Evolutionary conservation across 1,140 invertebrate species (phyloP), one percentile per base, ranked within the genome.

Genomic region (Triops cancriformis): DNA sequence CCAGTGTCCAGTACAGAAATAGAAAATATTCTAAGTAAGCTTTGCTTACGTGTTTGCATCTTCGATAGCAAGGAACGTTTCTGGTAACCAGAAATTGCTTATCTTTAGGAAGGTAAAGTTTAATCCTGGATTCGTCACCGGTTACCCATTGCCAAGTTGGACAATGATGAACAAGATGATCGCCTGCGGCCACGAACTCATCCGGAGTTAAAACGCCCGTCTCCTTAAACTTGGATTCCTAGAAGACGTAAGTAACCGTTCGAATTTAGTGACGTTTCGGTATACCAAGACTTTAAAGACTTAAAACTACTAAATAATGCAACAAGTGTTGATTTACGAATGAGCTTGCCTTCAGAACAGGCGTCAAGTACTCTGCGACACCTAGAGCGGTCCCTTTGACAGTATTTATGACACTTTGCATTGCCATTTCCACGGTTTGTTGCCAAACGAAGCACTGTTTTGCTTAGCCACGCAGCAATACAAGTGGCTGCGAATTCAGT

Each of bases 151-250:
- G 94, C 98, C 98, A 99, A 1, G 98, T 99, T 0, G 98, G 98
- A 85, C 97, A 99, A 85, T 99, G 97, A 86, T 99, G 97, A 0
- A 99, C 97, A 26, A 99, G 85, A 85, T 99, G 97, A 85, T 99
- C 98, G 5, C 98, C 98, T 76, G 97, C 97, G 74, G 93, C 94
- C 1, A 99, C 91, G 90, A 98, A 99, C 86, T 98, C 92, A 83
- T 94, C 92, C 0, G 93, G 93, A n/a, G 98, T 99, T 11, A 99
- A 85, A 0, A 99, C 96, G 64, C 98, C 98, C 73, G 97, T 99
- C 86, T 99, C 98, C 81, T 93, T 91, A 85, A 99, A 99, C 85
- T 98, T 99, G 9, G 97, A 98, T 86, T 99, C 96, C 94, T 98
- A 76, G n/a, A 80, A 83, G 77, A 81, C 81, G 82, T 79, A 27